Evolutionary conservation across 2,888 invertebrate species (phyloP).

Genomic region (Pseudoips prasinana): DNA sequence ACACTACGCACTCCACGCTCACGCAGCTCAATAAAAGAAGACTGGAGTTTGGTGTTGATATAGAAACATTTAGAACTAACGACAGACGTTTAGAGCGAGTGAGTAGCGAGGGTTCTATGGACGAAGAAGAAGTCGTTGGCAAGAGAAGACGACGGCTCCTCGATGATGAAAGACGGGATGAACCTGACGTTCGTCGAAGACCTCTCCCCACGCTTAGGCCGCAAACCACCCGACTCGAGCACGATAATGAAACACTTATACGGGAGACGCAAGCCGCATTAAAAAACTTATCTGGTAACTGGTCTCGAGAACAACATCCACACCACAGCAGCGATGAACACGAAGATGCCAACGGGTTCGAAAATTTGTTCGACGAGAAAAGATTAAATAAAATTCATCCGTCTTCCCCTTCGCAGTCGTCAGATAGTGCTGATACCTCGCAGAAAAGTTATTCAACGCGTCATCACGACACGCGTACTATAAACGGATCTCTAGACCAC

Average conservation of each 20-base stretch:
- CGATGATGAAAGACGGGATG: slow-evolving; percentile 66
- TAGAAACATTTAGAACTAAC: slow-evolving; percentile 67
- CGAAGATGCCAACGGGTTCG: slow-evolving; percentile 91
- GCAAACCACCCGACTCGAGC: slow-evolving; percentile 62
- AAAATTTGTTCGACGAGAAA: slow-evolving; percentile 92
- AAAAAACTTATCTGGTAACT: slow-evolving; percentile 92
- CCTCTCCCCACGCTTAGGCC: slow-evolving; percentile 57
- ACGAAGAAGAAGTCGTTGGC: slow-evolving; percentile 65
- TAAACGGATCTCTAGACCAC: slow-evolving; percentile 47
- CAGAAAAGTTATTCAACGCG: slow-evolving; percentile 84
- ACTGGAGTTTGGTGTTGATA: slow-evolving; percentile 83
- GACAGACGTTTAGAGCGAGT: slow-evolving; percentile 59
- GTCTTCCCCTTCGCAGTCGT: slow-evolving; percentile 84
- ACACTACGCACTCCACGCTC: slow-evolving; percentile 82
- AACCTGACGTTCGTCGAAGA: slow-evolving; percentile 50
- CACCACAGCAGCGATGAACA: slow-evolving; percentile 85
- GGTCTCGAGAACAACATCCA: slow-evolving; percentile 87
- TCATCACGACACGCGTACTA: slow-evolving; percentile 48
- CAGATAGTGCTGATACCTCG: slow-evolving; percentile 81
- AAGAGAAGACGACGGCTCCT: slow-evolving; percentile 74
- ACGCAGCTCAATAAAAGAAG: slow-evolving; percentile 87
- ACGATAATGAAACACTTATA: slow-evolving; percentile 92
- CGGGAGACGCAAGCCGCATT: slow-evolving; percentile 94
- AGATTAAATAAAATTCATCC: slow-evolving; percentile 85
- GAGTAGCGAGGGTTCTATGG: slow-evolving; percentile 68